Evolutionary conservation across 1,140 invertebrate species (phyloP).

Genomic region (Alviniconcha marisindica): DNA sequence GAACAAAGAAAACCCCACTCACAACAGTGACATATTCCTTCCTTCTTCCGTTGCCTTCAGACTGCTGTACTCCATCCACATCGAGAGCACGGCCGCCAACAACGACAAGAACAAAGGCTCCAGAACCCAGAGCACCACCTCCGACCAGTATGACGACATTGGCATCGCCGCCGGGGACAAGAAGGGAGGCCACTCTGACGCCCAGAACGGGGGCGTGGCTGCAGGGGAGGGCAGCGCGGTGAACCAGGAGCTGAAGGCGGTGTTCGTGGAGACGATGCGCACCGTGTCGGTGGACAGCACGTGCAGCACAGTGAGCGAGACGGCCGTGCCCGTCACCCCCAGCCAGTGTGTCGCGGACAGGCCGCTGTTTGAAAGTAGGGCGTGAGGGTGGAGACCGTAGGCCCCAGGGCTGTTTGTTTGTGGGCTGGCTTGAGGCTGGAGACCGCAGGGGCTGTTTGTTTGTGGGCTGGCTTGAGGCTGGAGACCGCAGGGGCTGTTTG

Average conservation of each 20-base stretch:
- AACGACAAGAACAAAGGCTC: no score
- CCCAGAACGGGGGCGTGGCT: background rate
- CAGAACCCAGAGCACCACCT: background rate
- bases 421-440: no score
- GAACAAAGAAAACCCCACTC: no score
- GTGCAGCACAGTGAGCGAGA: background rate
- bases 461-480: no score
- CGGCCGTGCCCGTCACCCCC: background rate
- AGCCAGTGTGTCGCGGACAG: background rate
- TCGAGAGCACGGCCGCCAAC: background rate
- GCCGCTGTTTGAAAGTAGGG: background rate
- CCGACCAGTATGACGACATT: background rate
- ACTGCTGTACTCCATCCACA: background rate
- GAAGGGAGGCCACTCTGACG: background rate
- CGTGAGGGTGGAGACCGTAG: no score
- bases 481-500: no score
- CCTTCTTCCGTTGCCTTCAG: no score
- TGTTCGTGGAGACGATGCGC: slow-evolving; percentile 30
- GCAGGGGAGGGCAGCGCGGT: background rate
- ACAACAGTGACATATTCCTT: no score
- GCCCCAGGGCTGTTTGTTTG: no score
- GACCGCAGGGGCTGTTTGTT: no score
- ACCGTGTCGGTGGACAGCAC: slow-evolving; percentile 22
- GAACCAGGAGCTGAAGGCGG: background rate
- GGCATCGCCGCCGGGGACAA: background rate